A percentile compares a stretch with the other conserved stretches of the same genome.
Conservation (phyloP, 2,113 vertebrate genomes). For the Oenanthe oenanthe region DNA sequence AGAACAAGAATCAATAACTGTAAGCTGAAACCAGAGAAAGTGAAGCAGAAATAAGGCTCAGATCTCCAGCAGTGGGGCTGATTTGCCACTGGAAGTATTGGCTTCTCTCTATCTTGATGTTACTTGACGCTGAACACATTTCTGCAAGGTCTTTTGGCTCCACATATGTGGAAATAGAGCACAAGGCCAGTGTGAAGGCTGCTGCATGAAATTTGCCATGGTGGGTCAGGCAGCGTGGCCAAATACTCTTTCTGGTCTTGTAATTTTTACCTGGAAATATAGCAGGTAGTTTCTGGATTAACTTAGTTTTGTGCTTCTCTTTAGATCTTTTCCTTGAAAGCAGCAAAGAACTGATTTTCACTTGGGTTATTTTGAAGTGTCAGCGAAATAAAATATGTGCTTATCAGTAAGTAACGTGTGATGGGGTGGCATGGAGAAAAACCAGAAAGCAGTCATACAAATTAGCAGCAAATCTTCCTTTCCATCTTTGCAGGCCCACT, state of each 20-base stretch:
- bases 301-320: not conserved
- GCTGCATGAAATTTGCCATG: not conserved
- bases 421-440: not conserved
- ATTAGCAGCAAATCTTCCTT: not conserved
- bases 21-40: conserved; percentile 37
- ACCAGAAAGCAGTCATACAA: not conserved
- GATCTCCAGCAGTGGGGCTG: not conserved
- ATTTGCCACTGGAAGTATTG: conserved; percentile 20
- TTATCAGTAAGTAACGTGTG: not conserved
- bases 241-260: not conserved
- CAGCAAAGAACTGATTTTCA: not conserved
- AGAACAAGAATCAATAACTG: conserved; percentile 36
- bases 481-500: not conserved
- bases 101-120: not conserved
- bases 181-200: not conserved
- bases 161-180: not conserved
- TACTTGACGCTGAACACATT: not conserved
- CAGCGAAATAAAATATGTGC: not conserved
- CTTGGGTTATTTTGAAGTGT: not conserved
- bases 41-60: conserved; percentile 15
- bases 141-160: conserved; percentile 1
- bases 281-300: conserved; percentile 4
- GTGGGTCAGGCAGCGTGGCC: not conserved
- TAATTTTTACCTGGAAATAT: not conserved
- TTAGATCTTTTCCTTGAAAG: conserved; percentile 3